Percentiles rank a stretch among this genome's conserved stretches.
Evolutionary conservation across 92 coral and sea anemone species (phyloP).

Genomic region (Epizoanthus illoricatus): DNA sequence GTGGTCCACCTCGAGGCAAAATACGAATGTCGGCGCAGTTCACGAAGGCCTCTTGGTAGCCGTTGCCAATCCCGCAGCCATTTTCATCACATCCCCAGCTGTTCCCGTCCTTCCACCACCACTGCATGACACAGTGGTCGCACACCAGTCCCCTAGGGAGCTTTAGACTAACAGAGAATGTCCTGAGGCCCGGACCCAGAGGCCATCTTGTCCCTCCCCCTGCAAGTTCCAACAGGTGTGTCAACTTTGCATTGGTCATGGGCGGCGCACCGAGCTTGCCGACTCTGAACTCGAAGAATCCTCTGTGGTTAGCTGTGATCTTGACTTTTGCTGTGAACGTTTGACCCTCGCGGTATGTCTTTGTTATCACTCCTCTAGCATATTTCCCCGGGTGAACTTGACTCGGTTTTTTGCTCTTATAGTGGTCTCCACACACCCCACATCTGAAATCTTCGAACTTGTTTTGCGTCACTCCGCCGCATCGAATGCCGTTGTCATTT

Average conservation of each 20-base stretch:
- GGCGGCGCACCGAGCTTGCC: conserved; percentile 70
- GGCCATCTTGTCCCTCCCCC: conserved; percentile 50
- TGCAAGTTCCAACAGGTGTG: conserved; percentile 53
- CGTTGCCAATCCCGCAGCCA: conserved; percentile 69
- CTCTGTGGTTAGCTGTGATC: conserved; percentile 82
- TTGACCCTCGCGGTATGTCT: neutral
- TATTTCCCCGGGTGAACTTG: too few species aligned
- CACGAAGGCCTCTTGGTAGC: conserved; percentile 86
- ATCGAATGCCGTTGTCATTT: conserved; percentile 18
- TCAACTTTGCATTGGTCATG: conserved; percentile 76
- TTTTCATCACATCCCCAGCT: conserved; percentile 76
- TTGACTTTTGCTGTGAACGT: conserved; percentile 31
- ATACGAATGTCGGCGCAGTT: conserved; percentile 92
- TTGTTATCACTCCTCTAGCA: neutral
- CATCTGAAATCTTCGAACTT: conserved; percentile 14
- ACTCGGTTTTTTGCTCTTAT: too few species aligned
- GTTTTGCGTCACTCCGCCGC: conserved; percentile 17
- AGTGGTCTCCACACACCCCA: conserved; percentile 38
- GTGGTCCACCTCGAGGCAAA: conserved; percentile 45
- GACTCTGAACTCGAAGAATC: conserved; percentile 74
- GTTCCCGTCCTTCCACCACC: conserved; percentile 97
- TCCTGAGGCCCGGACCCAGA: conserved; percentile 7
- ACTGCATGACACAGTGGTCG: conserved; percentile 90
- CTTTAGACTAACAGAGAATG: conserved; percentile 48
- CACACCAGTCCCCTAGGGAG: conserved; percentile 81